Base-by-base conservation (phyloP, 2,797 vertebrate species). In the Scarus forsteni region DNA sequence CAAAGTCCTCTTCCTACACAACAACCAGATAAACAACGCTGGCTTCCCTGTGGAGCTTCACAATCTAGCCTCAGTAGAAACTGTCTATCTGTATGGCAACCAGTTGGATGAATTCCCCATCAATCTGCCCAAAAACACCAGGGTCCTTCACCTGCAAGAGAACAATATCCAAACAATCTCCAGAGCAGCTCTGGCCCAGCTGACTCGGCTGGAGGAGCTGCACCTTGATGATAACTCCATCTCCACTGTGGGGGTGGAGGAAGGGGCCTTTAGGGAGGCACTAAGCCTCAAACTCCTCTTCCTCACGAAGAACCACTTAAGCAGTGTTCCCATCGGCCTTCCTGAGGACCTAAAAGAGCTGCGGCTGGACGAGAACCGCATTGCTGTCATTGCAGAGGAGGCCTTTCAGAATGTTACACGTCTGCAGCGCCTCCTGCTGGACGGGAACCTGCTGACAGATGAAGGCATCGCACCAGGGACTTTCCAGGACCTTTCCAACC, bases 11-110 rank as follows among this genome's bases (percentile, higher is more conserved):
- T 99, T 94, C 94, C 96, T 99, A 88, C 98, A 99, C 81, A 99
- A 99, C 92, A 99, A 99, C 96, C 97, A 98, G 96, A 99, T 99
- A 93, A 99, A 98, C 94, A 99, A 98, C 88, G 98, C 97, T 90
- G 98, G 97, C 81, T 99, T 99, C 92, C 98, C 98, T 43, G 14
- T 96, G 52, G 97, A 99, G 85, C 93, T 99, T 87, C 97, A 98
- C 91, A 96, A 94, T 3, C 93, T 99, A 59, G 97, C 88, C 71
- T 97, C 97, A 0, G 96, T 99, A 87, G 97, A 98, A 76, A 98
- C 96, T 0, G 98, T 99, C 79, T 95, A 94, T 92, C 94, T 99
- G 40, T 99, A 98, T 0, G 98, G 98, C 85, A 99, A 99, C 94
- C 96, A 98, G 56, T 89, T 99, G 90, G 98, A 99, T 13, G 98